Evolutionary conservation across 37 sponge, comb jelly and placozoan genomes (phyloP), one percentile per base, ranked within the genome.

Genomic region (Geodia barretti): DNA sequence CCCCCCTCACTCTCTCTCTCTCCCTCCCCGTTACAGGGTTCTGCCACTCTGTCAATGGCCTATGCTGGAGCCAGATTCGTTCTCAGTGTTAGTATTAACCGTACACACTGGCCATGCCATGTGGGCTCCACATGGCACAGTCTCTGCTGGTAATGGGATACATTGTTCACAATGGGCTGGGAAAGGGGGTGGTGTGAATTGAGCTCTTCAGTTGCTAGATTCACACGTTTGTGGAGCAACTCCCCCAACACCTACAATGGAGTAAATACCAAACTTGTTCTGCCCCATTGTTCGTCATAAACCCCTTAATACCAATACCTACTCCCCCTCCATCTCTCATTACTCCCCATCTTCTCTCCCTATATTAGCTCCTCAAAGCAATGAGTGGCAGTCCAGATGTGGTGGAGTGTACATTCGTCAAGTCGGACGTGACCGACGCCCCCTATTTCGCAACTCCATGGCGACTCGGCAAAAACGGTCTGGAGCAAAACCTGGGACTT

Each of bases 21-120:
- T 47, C 54, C 54, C 54, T 17, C 14, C 54, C 61, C 11, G 11
- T 33, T 73, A 26, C 73, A 96, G 96, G 99, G 99, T 7, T 98
- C 99, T 59, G 99, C 99, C 3, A 98, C 99, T 4, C 89, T 98
- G 8, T 94, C 95, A 4, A 98, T 98, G 99, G 99, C 99, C 0
- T 98, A 90, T 82, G 99, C 99, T 68, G 99, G 99, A 76, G 99
- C 95, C 23, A 82, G 93, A 71, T 97, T 91, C 77, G 70, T 74
- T 4, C 43, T 63, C 64, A 84, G 83, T 24, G 91, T 90, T 30
- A 91, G 92, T 70, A 29, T 19, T 21, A 9, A 29, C 24, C 4
- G 41, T 34, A n/a, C n/a, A n/a, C n/a, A n/a, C n/a, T n/a, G n/a
- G n/a, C n/a, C n/a, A n/a, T n/a, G n/a, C n/a, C n/a, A n/a, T n/a